Base-by-base conservation (phyloP, 2,113 vertebrate genomes). In the Psettodes erumei region DNA sequence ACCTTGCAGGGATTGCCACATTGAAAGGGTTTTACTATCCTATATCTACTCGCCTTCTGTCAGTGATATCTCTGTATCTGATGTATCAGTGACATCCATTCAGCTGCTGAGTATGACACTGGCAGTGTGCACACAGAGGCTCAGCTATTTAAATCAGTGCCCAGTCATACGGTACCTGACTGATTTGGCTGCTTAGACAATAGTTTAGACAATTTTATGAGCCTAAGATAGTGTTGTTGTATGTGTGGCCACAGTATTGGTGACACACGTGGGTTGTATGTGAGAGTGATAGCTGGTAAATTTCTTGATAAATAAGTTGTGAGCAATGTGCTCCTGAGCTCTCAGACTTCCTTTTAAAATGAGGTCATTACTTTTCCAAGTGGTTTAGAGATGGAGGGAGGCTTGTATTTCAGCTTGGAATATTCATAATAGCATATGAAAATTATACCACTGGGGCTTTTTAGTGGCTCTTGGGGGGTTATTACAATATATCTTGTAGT, bases 371-470 rank as follows among this genome's bases (percentile, higher is more conserved):
- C 50, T 42, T 58, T 64, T 55, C 30, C 11, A 50, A 71, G 54
- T 64, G 56, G 21, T 38, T 71, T 30, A 43, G 58, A 23, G 3
- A 28, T 1, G 19, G 58, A 61, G 25, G 53, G 19, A 61, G 47
- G 25, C 33, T 51, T 67, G 13, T 48, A 53, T 56, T 77, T 84
- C 55, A n/a, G 19, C 35, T 25, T 45, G 23, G 48, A 42, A 65
- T 75, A 75, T 78, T 71, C 19, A 74, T 70, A 43, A 70, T 40
- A 51, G 19, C 23, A 73, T 64, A 62, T 60, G 51, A 74, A 54
- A 70, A 74, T 53, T 38, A 38, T 27, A 56, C 63, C 67, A 45
- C 19, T 3, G 19, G 54, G 63, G 69, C 60, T 80, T 70, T 65
- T 60, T 43, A 77, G 47, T 54, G 25, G 37, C 51, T 74, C 6